These are phyloP conservation scores for Leptinotarsa defecta DNA, from an alignment of 1,140 invertebrate genomes.

Conservation along the genomic window DNA sequence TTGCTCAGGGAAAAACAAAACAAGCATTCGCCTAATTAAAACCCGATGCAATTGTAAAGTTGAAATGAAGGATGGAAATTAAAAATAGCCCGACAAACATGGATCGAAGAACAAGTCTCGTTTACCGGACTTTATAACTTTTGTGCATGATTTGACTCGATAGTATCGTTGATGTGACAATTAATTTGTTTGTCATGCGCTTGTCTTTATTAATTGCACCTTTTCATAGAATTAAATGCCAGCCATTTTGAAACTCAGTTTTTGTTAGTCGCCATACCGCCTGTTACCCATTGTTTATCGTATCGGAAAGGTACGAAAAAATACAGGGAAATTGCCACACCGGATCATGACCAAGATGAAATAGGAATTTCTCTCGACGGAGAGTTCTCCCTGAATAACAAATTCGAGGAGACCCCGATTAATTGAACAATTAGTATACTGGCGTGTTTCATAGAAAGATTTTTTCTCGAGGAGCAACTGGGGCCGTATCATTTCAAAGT, in stretches of 20 bases:
- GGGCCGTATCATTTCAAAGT: background rate
- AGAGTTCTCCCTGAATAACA: background rate
- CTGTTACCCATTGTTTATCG: background rate
- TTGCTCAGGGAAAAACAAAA: constrained; percentile 19
- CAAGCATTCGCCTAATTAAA: constrained; percentile 39
- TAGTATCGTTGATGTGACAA: constrained; percentile 35
- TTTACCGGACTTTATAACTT: constrained; percentile 36
- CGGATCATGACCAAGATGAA: background rate
- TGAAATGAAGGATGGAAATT: constrained; percentile 35
- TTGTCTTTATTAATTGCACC: constrained; percentile 32
- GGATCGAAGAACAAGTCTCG: constrained; percentile 31
- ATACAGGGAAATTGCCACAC: background rate
- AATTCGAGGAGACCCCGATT: background rate
- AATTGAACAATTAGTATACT: constrained; percentile 9
- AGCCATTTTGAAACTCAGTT: background rate
- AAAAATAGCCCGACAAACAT: constrained; percentile 41
- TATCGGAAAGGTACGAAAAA: background rate
- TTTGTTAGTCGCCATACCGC: background rate
- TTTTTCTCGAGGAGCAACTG: background rate
- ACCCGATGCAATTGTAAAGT: constrained; percentile 10
- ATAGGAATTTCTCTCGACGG: constrained; percentile 2
- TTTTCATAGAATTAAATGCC: constrained; percentile 23
- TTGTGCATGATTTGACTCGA: constrained; percentile 34
- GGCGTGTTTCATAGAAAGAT: background rate
- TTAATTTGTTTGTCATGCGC: constrained; percentile 37